Conservation (phyloP, 2,888 invertebrate genomes). For the Micoletzkya japonica region DNA sequence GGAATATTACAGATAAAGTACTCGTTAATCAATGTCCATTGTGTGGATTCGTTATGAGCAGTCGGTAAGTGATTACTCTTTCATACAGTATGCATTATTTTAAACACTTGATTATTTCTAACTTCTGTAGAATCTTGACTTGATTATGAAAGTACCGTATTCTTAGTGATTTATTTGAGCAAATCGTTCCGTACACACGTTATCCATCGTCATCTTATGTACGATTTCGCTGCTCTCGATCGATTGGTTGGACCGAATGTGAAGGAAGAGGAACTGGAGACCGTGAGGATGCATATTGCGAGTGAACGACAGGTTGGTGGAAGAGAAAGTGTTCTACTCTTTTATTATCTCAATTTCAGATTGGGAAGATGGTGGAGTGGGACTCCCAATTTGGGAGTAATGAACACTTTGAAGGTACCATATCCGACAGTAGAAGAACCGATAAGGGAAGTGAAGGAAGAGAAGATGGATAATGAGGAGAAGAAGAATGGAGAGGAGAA, state of each 20-base stretch:
- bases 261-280: slow-evolving; percentile 21
- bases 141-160: not conserved
- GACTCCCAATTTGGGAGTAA: not conserved
- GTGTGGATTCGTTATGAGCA: slow-evolving; percentile 20
- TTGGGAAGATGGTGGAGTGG: not conserved
- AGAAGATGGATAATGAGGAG: too few relatives aligned
- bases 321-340: not conserved
- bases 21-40: slow-evolving; percentile 17
- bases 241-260: slow-evolving; percentile 14
- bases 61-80: not conserved
- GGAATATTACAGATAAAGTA: not conserved
- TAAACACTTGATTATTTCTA: not conserved
- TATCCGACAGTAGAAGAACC: not conserved
- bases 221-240: not conserved
- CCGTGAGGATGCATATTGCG: slow-evolving; percentile 20
- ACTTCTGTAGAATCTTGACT: not conserved
- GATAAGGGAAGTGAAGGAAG: too few relatives aligned
- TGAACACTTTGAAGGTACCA: not conserved
- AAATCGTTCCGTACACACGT: slow-evolving; percentile 26
- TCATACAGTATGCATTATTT: not conserved
- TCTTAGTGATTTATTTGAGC: not conserved
- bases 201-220: slow-evolving; percentile 21
- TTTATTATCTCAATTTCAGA: not conserved
- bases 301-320: not conserved
- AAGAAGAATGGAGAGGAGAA: too few relatives aligned